A percentile compares a stretch with the other conserved stretches of the same genome.
These are phyloP conservation scores for Botia almorhae DNA, from an alignment of 2,797 vertebrate genomes.

Conservation along the genomic window DNA sequence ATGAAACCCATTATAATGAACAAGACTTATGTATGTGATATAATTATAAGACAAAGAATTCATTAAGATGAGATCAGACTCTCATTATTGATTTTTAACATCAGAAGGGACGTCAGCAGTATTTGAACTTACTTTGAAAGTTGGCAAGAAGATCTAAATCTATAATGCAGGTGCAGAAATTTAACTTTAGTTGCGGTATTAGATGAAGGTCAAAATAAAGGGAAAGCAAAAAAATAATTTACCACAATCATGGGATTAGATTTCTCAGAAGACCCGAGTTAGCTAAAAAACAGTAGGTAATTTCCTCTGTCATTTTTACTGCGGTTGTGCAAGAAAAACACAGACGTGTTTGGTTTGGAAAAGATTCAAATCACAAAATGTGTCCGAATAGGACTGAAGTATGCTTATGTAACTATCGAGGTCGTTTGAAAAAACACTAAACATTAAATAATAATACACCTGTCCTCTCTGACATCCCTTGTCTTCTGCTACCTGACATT, in stretches of 20 bases:
- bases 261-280: not conserved
- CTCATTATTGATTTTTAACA: not conserved
- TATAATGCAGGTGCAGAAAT: not conserved
- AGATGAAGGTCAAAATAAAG: slow-evolving; percentile 16
- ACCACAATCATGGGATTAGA: not conserved
- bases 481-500: not conserved
- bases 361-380: not conserved
- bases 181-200: not conserved
- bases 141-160: slow-evolving; percentile 5
- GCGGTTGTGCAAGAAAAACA: not conserved
- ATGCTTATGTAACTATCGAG: not conserved
- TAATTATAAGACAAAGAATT: not conserved
- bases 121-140: not conserved
- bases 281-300: not conserved
- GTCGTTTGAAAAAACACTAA: not conserved
- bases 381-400: not conserved
- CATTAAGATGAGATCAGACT: not conserved
- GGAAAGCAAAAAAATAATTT: too few relatives aligned
- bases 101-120: slow-evolving; percentile 4
- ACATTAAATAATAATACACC: too few relatives aligned
- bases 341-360: not conserved
- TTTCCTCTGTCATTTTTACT: not conserved
- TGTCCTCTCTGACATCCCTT: not conserved
- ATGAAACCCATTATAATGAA: not conserved
- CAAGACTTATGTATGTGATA: not conserved